A percentile compares a stretch with the other conserved stretches of the same genome.
Conservation (phyloP, 2,113 vertebrate genomes). For the Rafetus swinhoei region DNA sequence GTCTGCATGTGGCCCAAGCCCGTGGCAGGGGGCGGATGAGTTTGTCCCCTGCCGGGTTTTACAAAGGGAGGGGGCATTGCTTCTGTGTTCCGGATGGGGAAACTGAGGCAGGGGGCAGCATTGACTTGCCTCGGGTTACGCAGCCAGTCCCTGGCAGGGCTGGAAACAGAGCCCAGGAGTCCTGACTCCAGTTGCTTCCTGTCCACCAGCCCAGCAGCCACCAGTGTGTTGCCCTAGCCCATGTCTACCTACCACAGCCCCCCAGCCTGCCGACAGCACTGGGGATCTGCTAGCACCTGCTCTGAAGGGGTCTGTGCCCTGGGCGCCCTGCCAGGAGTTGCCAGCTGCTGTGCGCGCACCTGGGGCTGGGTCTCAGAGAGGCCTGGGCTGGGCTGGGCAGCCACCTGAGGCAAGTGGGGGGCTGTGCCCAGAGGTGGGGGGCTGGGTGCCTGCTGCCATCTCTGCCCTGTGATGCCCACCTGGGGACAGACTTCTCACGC, state of each 20-base stretch:
- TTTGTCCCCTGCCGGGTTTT: background rate
- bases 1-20: background rate
- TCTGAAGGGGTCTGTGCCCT: background rate
- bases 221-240: background rate
- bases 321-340: background rate
- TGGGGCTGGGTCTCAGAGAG: background rate
- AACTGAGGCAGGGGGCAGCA: background rate
- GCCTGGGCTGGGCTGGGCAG: background rate
- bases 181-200: background rate
- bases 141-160: background rate
- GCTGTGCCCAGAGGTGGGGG: too few relatives aligned
- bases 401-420: too few relatives aligned
- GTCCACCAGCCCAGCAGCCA: background rate
- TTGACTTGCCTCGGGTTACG: background rate
- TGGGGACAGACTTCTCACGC: background rate
- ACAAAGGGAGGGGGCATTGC: background rate
- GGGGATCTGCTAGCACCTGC: too few relatives aligned
- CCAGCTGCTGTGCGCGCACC: background rate
- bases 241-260: background rate
- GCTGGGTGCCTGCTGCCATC: background rate
- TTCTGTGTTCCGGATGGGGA: background rate
- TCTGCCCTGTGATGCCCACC: background rate
- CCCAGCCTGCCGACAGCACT: too few relatives aligned
- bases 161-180: background rate
- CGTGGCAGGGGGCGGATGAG: background rate